Percentiles rank a stretch among this genome's conserved stretches.
Conservation (phyloP, 2,113 vertebrate genomes). For the Pantherophis guttatus region DNA sequence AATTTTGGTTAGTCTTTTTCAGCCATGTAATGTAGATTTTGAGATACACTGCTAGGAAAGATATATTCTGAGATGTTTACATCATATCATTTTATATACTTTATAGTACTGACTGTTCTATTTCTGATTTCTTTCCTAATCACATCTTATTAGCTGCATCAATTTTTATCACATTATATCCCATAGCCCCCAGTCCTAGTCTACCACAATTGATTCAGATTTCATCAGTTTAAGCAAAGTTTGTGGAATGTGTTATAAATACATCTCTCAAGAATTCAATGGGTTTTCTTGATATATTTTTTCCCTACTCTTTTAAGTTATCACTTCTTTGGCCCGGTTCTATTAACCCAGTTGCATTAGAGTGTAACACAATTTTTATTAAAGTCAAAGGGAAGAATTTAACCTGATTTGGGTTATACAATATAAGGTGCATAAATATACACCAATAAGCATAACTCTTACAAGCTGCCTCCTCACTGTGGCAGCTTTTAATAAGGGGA, state of each 20-base stretch:
- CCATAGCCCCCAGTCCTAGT: not conserved
- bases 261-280: not conserved
- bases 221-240: not conserved
- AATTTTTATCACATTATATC: not conserved
- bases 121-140: not conserved
- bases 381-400: not conserved
- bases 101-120: not conserved
- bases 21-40: not conserved
- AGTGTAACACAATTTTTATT: not conserved
- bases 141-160: not conserved
- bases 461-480: not conserved
- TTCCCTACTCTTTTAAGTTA: not conserved
- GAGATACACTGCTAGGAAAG: not conserved
- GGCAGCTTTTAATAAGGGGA: not conserved
- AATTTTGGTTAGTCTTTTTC: not conserved
- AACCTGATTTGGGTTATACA: not conserved
- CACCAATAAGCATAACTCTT: not conserved
- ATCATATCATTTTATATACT: not conserved
- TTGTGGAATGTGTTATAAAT: not conserved
- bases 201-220: not conserved
- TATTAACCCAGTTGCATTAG: not conserved
- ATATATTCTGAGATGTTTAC: not conserved
- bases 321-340: not conserved
- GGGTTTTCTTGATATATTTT: not conserved
- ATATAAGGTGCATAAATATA: not conserved